Base-by-base conservation (phyloP, 2,888 invertebrate species). In the Leptinotarsa tumamoca region DNA sequence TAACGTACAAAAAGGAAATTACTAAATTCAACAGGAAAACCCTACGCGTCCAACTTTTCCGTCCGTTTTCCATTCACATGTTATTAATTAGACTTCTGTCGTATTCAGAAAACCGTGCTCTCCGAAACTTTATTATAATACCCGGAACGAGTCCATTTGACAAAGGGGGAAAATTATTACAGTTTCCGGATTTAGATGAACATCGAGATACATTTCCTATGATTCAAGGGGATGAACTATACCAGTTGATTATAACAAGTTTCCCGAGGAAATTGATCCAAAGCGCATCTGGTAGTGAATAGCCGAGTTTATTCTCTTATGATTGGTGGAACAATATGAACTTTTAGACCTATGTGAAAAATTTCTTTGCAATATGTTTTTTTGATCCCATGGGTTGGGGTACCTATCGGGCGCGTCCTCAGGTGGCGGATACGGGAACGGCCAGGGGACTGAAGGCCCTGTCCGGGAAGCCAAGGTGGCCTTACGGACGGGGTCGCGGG, bases 11-110 rank as follows among this genome's bases (percentile, higher is more conserved):
- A 43, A 52, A 15, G 21, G 15, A 21, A 21, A 58, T 58, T 58
- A 5, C 23, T 4, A 23, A 58, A 14, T 23, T 21, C 58, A 21
- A 7, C 7, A 58, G 14, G 58, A 21, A 58, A 58, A 18, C 58
- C 18, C 23, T 21, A 58, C 21, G 23, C 13, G 23, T 17, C 21
- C 58, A 58, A 58, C 58, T 58, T 58, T 58, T 58, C 23, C 58
- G 4, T 58, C 58, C 58, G 58, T 23, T 58, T 23, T 18, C 58
- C 56, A 14, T 58, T 58, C 58, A 23, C 58, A 58, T 58, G 58
- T 21, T 58, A 58, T 58, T 23, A 58, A 58, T 58, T 58, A 58
- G 23, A 23, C 58, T 58, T 27, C 27, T 14, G 23, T 23, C 23
- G 23, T 23, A 58, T 58, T 15, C 21, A 58, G 23, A 58, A 58